These are phyloP conservation scores for Platichthys flesus DNA, from an alignment of 2,113 vertebrate genomes.

Conservation along the genomic window DNA sequence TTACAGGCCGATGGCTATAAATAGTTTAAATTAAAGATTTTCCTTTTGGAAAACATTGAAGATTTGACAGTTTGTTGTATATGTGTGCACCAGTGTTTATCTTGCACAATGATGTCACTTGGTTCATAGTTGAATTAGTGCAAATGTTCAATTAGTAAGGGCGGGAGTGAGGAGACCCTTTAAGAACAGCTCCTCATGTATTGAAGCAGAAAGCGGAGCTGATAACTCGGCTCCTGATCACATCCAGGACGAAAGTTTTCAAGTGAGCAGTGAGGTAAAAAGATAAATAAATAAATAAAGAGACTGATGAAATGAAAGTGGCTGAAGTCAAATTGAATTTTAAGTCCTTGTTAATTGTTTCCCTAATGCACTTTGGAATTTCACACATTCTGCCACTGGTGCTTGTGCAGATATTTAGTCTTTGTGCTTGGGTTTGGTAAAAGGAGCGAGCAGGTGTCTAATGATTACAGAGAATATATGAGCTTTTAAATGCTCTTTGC, in stretches of 20 bases:
- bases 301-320: slow-evolving; percentile 33
- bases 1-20: too few species aligned
- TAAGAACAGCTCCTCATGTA: slow-evolving; percentile 11
- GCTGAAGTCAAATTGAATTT: slow-evolving; percentile 16
- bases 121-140: too few species aligned
- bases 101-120: too few species aligned
- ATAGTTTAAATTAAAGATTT: too few species aligned
- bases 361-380: slow-evolving; percentile 41
- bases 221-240: slow-evolving; percentile 19
- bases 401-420: slow-evolving; percentile 31
- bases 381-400: slow-evolving; percentile 13
- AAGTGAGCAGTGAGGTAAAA: slow-evolving; percentile 9
- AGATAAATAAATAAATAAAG: not conserved
- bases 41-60: too few species aligned
- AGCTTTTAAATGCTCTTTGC: slow-evolving; percentile 25
- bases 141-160: slow-evolving; percentile 12
- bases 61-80: too few species aligned
- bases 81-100: too few species aligned
- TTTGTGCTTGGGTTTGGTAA: not conserved
- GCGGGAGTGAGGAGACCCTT: slow-evolving; percentile 24
- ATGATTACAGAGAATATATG: slow-evolving; percentile 19
- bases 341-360: slow-evolving; percentile 28
- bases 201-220: not conserved
- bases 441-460: slow-evolving; percentile 26
- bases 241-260: slow-evolving; percentile 26